A percentile compares a stretch with the other conserved stretches of the same genome.
phyloP scores from a whole-genome alignment of 1,140 invertebrate species.

The Lucilia cuprina region DNA sequence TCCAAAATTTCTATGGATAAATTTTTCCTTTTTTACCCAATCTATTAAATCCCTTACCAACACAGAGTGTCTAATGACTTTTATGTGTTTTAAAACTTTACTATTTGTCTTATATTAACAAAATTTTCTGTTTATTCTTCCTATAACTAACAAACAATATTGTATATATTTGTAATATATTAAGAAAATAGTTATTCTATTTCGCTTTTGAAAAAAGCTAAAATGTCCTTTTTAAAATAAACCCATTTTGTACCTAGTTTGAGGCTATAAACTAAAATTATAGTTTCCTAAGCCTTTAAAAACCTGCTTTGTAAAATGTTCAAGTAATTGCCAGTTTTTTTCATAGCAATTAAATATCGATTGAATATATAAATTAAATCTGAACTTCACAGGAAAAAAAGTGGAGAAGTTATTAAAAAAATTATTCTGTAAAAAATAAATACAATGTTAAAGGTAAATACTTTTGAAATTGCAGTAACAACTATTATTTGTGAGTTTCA shows the following conservation, averaged over 20 bases:
- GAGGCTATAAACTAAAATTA: not conserved
- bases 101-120: not conserved
- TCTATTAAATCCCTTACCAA: not conserved
- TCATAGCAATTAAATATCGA: no score
- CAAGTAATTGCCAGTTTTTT: no score
- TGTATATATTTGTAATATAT: not conserved
- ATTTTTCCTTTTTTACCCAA: not conserved
- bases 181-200: not conserved
- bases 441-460: not conserved
- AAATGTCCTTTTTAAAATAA: not conserved
- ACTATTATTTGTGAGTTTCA: not conserved
- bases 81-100: not conserved
- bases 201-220: not conserved
- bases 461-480: not conserved
- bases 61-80: not conserved
- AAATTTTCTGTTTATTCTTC: not conserved
- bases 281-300: no score
- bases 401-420: not conserved
- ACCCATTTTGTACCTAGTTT: not conserved
- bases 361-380: no score
- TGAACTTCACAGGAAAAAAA: no score
- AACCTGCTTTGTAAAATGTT: no score
- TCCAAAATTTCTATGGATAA: not conserved
- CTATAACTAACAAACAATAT: not conserved
- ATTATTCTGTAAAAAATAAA: not conserved